Conservation (phyloP, 2,797 vertebrate genomes). For the Tokudaia tokunoshimensis region DNA sequence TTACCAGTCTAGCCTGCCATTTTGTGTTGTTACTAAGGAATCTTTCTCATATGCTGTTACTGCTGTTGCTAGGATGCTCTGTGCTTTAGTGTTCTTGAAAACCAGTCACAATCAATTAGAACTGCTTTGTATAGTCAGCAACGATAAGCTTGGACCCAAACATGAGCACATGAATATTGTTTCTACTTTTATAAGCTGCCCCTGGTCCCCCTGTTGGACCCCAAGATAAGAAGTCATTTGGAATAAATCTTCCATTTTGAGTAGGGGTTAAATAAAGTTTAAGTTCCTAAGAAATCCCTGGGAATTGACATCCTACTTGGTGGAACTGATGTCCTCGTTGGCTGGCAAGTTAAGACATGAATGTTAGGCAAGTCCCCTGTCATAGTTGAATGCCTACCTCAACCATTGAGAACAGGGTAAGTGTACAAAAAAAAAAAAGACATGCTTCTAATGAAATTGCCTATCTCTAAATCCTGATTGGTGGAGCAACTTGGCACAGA, state of each 20-base stretch:
- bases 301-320: neutral
- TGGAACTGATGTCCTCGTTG: neutral
- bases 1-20: neutral
- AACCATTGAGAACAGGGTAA: neutral
- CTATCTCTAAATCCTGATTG: neutral
- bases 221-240: neutral
- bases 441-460: neutral
- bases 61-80: neutral
- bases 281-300: neutral
- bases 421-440: neutral
- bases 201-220: neutral
- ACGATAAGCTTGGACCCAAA: neutral
- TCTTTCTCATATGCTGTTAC: neutral
- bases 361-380: neutral
- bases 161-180: neutral
- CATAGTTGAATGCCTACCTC: neutral
- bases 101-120: neutral
- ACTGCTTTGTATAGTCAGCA: neutral
- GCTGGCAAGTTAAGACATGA: neutral
- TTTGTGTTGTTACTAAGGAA: neutral
- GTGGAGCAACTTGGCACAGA: neutral
- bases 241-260: neutral
- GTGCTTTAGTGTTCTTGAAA: neutral
- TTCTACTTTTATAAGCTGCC: neutral
- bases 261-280: neutral